phyloP scores from a whole-genome alignment of 2,113 vertebrate species.

The Paramormyrops kingsleyae region DNA sequence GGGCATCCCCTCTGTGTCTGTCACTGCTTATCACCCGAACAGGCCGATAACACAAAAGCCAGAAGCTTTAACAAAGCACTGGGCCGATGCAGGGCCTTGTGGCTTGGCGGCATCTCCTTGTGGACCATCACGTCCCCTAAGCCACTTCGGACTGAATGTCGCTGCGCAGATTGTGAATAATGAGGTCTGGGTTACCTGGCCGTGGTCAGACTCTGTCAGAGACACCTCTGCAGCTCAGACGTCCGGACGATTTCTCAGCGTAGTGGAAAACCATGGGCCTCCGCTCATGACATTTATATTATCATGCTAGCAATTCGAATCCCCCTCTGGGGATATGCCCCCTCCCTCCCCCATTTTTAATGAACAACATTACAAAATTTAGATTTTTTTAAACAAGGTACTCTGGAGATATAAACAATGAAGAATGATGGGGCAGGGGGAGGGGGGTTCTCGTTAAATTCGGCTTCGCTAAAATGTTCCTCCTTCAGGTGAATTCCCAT shows the following conservation, averaged over 20 bases:
- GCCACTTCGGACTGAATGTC: conserved; percentile 11
- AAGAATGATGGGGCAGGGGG: neutral
- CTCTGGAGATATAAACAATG: neutral
- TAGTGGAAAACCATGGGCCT: neutral
- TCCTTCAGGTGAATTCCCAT: neutral
- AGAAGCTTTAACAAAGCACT: neutral
- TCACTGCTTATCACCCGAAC: neutral
- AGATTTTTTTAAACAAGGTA: neutral
- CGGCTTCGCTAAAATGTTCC: neutral
- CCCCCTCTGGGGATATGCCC: neutral
- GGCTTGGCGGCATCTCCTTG: neutral
- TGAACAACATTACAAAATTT: neutral
- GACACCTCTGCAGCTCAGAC: neutral
- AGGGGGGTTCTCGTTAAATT: neutral
- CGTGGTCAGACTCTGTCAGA: neutral
- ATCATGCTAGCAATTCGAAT: neutral
- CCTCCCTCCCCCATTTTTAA: neutral
- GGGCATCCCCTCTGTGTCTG: neutral
- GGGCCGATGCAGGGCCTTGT: neutral
- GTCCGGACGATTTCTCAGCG: neutral
- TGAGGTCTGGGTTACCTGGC: conserved; percentile 7
- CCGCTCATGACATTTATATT: neutral
- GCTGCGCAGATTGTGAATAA: conserved; percentile 17
- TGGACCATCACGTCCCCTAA: neutral
- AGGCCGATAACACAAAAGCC: neutral